Evolutionary conservation across 2,113 vertebrate genomes (phyloP).

Genomic region (Zosterops japonicus): DNA sequence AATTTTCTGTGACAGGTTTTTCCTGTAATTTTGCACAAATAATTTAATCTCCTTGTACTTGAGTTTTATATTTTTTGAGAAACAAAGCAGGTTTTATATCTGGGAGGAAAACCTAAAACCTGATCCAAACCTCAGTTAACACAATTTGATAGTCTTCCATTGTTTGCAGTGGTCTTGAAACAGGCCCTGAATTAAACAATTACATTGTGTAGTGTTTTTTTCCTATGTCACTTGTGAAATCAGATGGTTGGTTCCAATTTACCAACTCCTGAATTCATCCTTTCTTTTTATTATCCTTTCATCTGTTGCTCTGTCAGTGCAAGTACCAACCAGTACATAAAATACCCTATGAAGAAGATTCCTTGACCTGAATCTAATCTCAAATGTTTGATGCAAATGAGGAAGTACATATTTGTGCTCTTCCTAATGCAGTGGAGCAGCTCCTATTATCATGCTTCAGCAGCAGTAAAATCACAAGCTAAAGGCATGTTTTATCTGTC

Average conservation of each 20-base stretch:
- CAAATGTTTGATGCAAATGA: neutral
- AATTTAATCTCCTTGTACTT: neutral
- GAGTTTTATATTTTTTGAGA: neutral
- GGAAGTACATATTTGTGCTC: neutral
- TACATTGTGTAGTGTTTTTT: neutral
- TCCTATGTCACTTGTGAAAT: neutral
- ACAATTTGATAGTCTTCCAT: neutral
- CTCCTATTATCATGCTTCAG: neutral
- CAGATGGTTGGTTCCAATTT: neutral
- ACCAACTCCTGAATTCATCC: neutral
- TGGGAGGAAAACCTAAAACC: neutral
- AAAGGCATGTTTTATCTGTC: neutral
- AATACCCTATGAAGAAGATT: neutral
- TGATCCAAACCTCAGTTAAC: neutral
- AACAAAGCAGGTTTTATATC: neutral
- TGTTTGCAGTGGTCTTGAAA: neutral
- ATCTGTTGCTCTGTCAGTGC: neutral
- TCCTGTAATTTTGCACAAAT: neutral
- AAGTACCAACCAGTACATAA: neutral
- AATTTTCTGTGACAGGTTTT: neutral
- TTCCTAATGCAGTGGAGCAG: neutral
- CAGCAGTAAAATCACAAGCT: neutral
- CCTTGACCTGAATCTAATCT: neutral
- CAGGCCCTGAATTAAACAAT: neutral
- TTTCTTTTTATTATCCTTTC: neutral